A percentile compares a stretch with the other conserved stretches of the same genome.
These are phyloP conservation scores for Paramisgurnus dabryanus DNA, from an alignment of 2,113 vertebrate species.

Conservation along the genomic window DNA sequence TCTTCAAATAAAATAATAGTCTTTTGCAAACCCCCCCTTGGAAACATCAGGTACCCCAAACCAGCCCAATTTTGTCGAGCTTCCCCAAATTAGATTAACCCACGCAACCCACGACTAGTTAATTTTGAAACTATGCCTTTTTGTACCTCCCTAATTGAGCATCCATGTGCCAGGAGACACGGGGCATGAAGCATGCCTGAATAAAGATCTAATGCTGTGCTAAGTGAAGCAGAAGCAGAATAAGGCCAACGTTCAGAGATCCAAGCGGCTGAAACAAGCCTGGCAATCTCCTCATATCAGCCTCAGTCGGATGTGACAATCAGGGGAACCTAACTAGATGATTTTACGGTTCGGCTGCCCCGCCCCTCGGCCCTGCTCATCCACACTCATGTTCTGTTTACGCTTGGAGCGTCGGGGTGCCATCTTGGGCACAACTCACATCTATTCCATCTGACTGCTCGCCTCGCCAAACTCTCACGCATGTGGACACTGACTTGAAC, in stretches of 20 bases:
- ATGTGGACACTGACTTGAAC: constrained; percentile 19
- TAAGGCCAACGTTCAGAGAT: constrained; percentile 3
- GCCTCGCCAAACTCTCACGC: constrained; percentile 13
- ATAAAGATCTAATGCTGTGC: constrained; percentile 31
- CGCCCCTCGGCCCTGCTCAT: constrained; percentile 28
- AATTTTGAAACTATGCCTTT: no score
- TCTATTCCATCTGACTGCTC: constrained; percentile 46
- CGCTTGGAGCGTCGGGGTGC: constrained; percentile 42
- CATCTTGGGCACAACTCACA: constrained; percentile 44
- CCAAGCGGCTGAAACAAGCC: background rate
- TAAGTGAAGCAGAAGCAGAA: constrained; percentile 30
- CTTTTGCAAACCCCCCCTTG: no score
- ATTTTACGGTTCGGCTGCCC: constrained; percentile 48
- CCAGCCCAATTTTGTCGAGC: no score
- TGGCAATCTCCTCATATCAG: constrained; percentile 34
- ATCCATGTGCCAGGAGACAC: background rate
- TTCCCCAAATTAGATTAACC: no score
- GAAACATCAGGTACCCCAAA: no score
- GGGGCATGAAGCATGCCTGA: constrained; percentile 18
- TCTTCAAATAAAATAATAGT: no score
- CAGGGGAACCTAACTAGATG: constrained; percentile 51
- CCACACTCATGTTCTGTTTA: constrained; percentile 37
- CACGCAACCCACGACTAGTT: no score
- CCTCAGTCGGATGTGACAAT: constrained; percentile 46
- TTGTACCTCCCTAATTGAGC: no score